Base-by-base conservation (phyloP, 2,888 invertebrate species). In the Leucoma salicis region DNA sequence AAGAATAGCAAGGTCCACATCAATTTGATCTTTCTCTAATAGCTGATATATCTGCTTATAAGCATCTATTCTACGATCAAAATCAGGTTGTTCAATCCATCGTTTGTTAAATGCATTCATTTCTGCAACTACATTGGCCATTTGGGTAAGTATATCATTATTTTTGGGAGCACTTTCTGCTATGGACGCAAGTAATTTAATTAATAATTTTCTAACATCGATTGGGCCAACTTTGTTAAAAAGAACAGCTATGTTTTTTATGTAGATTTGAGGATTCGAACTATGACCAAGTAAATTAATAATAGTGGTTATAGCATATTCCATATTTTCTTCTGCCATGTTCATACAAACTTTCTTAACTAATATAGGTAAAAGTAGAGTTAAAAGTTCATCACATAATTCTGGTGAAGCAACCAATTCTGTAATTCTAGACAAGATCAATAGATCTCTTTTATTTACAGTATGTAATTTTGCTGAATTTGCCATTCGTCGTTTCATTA, bases 11-110 rank as follows among this genome's bases (percentile, higher is more conserved):
- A 94, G 72, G 53, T 94, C 92, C 14, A 94, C 74, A 35, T 92
- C 91, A 3, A 95, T 81, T 34, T 87, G 74, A 39, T 89, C 74
- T 1, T 72, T 74, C 1, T 90, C 83, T 10, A 91, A 78, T 40
- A 92, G 69, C 31, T 86, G 70, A 46, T 92, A 92, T 28, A 97
- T 92, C 58, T 90, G 82, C 60, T 92, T 93, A 60, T 96, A 96
- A 0, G 95, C 95, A 39, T 94, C 93, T 14, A 98, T 88, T 58
- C 99, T 91, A 59, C 91, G 91, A 47, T 95, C 93, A 64, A 95
- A 97, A 82, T 99, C 97, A 0, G 98, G 97, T 71, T 99, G 98
- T 62, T 98, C 98, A n/a, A 98, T 91, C 93, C 95, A 95, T 51
- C 94, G 92, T 31, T 92, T 91, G 78, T 98, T 95, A 91, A 94